Conservation (phyloP, 2,113 vertebrate genomes). For the Entelurus aequoreus region DNA sequence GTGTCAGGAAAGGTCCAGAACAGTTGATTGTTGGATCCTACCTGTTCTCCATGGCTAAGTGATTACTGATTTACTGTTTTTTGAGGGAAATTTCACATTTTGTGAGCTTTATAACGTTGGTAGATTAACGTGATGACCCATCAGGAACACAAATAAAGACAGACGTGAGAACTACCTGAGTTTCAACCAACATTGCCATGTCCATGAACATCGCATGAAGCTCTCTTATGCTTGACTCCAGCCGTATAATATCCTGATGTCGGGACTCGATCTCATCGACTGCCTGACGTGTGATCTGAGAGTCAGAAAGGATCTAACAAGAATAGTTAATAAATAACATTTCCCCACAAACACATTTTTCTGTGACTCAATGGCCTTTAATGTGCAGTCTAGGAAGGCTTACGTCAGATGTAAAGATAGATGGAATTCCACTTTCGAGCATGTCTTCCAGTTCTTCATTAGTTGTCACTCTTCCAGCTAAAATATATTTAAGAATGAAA, state of each 20-base stretch:
- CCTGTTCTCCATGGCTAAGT: no score
- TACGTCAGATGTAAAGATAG: conserved; percentile 93
- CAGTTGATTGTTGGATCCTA: no score
- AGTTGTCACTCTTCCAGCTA: conserved; percentile 88
- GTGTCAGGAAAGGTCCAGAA: no score
- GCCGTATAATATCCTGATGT: conserved; percentile 89
- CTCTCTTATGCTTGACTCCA: conserved; percentile 91
- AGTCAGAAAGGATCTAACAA: conserved; percentile 89
- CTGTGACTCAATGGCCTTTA: conserved; percentile 17
- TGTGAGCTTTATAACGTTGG: no score
- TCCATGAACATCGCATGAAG: conserved; percentile 93
- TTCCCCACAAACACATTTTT: background rate
- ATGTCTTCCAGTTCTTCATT: conserved; percentile 91
- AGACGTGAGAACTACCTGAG: conserved; percentile 74
- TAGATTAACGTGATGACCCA: no score
- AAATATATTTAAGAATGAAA: conserved; percentile 9
- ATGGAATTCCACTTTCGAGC: conserved; percentile 90
- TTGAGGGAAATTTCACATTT: no score
- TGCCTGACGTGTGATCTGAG: conserved; percentile 87
- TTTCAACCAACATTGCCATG: conserved; percentile 94
- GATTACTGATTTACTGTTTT: no score
- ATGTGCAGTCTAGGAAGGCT: conserved; percentile 28
- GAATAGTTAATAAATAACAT: background rate
- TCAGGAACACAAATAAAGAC: no score
- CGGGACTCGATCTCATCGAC: conserved; percentile 92